phyloP scores from a whole-genome alignment of 2,113 vertebrate genomes.

The Pseudonaja textilis region DNA sequence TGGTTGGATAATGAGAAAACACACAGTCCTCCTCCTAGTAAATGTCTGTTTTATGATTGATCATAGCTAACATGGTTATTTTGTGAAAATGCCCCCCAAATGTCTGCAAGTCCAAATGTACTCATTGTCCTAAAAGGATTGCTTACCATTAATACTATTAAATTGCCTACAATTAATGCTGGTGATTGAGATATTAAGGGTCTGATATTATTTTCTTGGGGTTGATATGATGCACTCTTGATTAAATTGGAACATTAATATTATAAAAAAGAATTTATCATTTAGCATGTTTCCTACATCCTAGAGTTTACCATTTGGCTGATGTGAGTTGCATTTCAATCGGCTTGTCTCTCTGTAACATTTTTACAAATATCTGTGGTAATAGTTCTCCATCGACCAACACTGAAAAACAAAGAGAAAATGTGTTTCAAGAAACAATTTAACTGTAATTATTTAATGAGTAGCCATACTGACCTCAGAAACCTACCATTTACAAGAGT shows the following conservation, averaged over 20 bases:
- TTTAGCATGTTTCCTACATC: conserved; percentile 2
- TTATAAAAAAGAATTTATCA: conserved; percentile 7
- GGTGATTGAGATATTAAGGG: not conserved
- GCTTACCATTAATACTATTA: not conserved
- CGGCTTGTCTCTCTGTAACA: conserved; percentile 98
- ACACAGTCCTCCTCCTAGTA: not conserved
- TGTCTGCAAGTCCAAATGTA: not conserved
- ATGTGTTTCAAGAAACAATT: conserved; percentile 47
- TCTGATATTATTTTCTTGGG: not conserved
- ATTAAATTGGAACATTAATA: not conserved
- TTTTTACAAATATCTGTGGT: conserved; percentile 96
- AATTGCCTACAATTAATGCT: not conserved
- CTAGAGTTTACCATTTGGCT: conserved; percentile 92
- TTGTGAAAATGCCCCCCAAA: not conserved
- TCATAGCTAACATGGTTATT: not conserved
- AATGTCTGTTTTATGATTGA: not conserved
- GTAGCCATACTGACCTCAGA: conserved; percentile 27
- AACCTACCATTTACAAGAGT: conserved; percentile 92
- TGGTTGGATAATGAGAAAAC: not conserved
- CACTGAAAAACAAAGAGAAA: conserved; percentile 75
- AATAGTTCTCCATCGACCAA: conserved; percentile 92
- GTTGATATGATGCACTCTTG: not conserved
- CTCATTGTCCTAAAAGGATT: not conserved
- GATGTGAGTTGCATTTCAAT: conserved; percentile 99
- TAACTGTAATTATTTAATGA: conserved; percentile 31